Conservation (phyloP, 1,140 invertebrate genomes). For the Latrodectus geometricus region DNA sequence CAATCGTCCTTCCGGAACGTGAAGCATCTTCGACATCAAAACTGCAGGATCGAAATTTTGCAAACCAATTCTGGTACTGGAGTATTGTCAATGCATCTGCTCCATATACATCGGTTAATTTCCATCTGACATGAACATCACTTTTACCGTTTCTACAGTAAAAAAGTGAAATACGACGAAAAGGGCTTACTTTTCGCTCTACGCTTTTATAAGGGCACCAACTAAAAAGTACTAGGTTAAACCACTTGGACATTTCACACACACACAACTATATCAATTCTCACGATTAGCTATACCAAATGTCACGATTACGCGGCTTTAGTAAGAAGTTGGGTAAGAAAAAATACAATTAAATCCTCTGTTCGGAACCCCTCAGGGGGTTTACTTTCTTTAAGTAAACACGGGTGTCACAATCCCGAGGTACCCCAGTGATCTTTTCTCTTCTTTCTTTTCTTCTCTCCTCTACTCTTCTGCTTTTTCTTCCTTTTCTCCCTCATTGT, state of each 20-base stretch:
- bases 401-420: too few relatives aligned
- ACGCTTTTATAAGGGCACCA: not conserved
- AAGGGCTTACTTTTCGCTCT: not conserved
- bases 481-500: too few relatives aligned
- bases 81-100: not conserved
- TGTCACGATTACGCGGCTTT: not conserved
- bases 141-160: not conserved
- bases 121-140: not conserved
- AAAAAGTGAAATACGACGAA: not conserved
- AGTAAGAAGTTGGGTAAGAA: not conserved
- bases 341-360: not conserved
- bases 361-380: too few relatives aligned
- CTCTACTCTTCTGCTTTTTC: too few relatives aligned
- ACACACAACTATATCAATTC: not conserved
- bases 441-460: too few relatives aligned
- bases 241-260: not conserved
- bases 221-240: not conserved
- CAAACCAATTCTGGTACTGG: not conserved
- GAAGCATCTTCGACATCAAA: not conserved
- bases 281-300: too few relatives aligned
- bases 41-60: not conserved
- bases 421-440: too few relatives aligned
- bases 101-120: not conserved
- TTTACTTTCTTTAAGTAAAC: too few relatives aligned
- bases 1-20: not conserved